Percentiles rank a stretch among this genome's conserved stretches.
phyloP scores from a whole-genome alignment of 2,888 invertebrate species.

The Macropis europaea region DNA sequence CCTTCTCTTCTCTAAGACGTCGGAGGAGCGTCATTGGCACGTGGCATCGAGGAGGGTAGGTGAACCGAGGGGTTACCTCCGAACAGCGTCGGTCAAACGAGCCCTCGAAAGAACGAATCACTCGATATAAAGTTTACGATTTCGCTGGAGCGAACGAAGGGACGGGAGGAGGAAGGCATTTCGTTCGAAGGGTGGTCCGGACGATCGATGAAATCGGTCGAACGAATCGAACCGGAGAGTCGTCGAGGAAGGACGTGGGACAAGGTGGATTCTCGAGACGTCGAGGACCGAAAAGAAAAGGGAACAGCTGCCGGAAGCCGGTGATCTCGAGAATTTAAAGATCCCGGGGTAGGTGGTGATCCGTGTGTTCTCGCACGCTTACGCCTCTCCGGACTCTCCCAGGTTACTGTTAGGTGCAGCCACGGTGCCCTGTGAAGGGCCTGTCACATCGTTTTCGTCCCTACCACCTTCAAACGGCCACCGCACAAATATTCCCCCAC shows the following conservation, averaged over 20 bases:
- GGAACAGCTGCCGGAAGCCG: constrained; percentile 1
- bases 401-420: constrained; percentile 61
- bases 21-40: constrained; percentile 74
- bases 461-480: constrained; percentile 57
- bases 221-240: neutral
- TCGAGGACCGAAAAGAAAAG: neutral
- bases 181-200: neutral
- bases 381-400: constrained; percentile 58
- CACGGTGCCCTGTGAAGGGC: constrained; percentile 59
- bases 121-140: constrained; percentile 44
- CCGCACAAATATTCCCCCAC: constrained; percentile 46
- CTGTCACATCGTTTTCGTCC: constrained; percentile 68
- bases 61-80: constrained; percentile 30
- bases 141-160: constrained; percentile 14
- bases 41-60: constrained; percentile 63
- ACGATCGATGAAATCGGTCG: constrained; percentile 8
- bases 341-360: constrained; percentile 30
- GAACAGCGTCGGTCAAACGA: constrained; percentile 50
- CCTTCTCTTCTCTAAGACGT: constrained; percentile 29
- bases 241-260: neutral
- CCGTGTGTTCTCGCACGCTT: constrained; percentile 37
- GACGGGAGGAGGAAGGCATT: neutral
- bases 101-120: constrained; percentile 23
- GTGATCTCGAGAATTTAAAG: constrained; percentile 5
- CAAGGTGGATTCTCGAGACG: neutral